These are phyloP conservation scores for Xylota sylvarum DNA, from an alignment of 2,888 invertebrate species.

Conservation along the genomic window DNA sequence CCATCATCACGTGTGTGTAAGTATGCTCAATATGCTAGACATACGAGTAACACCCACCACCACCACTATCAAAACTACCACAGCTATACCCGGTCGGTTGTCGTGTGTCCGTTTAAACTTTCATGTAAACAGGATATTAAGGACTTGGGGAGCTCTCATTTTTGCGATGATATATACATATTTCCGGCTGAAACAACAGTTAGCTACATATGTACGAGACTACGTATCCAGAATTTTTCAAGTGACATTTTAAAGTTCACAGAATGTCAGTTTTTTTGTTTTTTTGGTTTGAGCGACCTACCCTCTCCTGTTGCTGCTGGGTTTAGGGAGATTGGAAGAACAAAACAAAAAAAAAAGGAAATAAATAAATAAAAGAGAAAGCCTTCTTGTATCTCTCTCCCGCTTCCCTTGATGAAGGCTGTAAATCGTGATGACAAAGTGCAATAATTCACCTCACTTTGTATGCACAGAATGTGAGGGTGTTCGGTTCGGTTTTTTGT, in stretches of 20 bases:
- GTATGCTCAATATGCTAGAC: slow-evolving; percentile 30
- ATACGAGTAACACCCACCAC: neutral
- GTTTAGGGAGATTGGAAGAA: neutral
- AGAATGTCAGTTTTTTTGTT: too few relatives aligned
- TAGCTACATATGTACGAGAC: neutral
- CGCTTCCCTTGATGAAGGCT: slow-evolving; percentile 24
- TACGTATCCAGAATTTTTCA: slow-evolving; percentile 15
- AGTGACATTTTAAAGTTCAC: slow-evolving; percentile 40
- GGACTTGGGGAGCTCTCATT: slow-evolving; percentile 45
- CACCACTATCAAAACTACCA: too few relatives aligned
- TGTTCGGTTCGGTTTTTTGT: slow-evolving; percentile 12
- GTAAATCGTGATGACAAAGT: slow-evolving; percentile 64
- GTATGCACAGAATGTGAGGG: slow-evolving; percentile 46
- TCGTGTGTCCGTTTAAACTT: slow-evolving; percentile 62
- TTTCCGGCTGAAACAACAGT: slow-evolving; percentile 47
- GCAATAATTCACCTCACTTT: slow-evolving; percentile 67
- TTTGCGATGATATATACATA: slow-evolving; percentile 37
- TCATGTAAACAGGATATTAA: slow-evolving; percentile 69
- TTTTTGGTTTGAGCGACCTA: neutral
- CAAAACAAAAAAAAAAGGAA: too few relatives aligned
- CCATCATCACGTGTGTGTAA: slow-evolving; percentile 8
- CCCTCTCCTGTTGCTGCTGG: slow-evolving; percentile 49
- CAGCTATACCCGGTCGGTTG: slow-evolving; percentile 5
- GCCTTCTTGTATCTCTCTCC: neutral
- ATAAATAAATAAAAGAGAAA: neutral